phyloP scores from a whole-genome alignment of 2,797 vertebrate species.

The Crypturellus tataupa region DNA sequence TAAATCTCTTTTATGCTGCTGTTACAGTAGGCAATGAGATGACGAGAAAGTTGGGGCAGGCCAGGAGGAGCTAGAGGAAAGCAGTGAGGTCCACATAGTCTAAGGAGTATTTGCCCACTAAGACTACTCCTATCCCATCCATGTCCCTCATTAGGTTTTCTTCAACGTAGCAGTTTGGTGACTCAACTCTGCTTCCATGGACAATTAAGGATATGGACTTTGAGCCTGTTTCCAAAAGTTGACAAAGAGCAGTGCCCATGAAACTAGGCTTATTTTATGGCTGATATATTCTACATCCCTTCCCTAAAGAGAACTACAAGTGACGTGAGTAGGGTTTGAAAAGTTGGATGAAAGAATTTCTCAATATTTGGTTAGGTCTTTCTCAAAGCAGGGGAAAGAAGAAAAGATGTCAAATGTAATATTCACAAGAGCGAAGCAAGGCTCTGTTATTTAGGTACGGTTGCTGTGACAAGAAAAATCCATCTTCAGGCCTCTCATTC shows the following conservation, averaged over 20 bases:
- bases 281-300: not conserved
- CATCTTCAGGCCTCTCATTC: not conserved
- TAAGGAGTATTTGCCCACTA: not conserved
- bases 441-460: not conserved
- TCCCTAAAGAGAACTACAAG: not conserved
- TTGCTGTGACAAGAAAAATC: not conserved
- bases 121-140: not conserved
- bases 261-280: not conserved
- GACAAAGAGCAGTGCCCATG: not conserved
- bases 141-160: not conserved
- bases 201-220: not conserved
- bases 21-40: not conserved
- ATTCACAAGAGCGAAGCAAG: not conserved
- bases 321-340: not conserved
- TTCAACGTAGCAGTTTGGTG: accelerated
- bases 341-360: not conserved
- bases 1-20: no score
- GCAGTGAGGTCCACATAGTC: not conserved
- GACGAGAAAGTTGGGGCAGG: not conserved
- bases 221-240: not conserved
- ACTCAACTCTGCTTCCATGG: not conserved
- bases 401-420: not conserved
- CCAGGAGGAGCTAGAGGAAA: not conserved
- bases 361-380: not conserved
- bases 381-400: not conserved